Base-by-base conservation (phyloP, 2,888 invertebrate genomes). In the Myathropa florea region DNA sequence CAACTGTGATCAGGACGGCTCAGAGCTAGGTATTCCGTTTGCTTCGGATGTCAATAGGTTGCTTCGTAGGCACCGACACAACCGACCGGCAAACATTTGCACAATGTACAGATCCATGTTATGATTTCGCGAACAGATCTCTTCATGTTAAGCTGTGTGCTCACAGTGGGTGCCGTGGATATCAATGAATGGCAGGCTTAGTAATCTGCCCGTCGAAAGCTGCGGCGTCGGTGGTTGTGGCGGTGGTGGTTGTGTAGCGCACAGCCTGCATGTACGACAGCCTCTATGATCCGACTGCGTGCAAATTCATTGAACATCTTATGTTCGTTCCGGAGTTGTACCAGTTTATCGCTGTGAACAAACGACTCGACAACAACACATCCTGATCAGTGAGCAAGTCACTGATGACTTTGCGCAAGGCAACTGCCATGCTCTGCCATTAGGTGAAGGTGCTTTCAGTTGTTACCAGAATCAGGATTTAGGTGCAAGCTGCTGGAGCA, bases 41-140 rank as follows among this genome's bases (percentile, higher is more conserved):
- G 82, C 36, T 73, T 75, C 14, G 63, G 83, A 86, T 86, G 86
- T 86, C 86, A 86, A 86, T 86, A 86, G 86, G 86, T 86, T 86
- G 86, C 86, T 67, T 86, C 78, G 86, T 86, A 86, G 78, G 83
- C 83, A 83, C 78, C 79, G 78, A 83, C 82, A 75, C 57, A 82
- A 82, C 86, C 46, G 86, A 79, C 83, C 83, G 79, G 83, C 79
- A 87, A 87, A 87, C 83, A 88, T 88, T 84, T 88, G 84, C 88
- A 88, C 87, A 87, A 87, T 88, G 86, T 89, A 86, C 88, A 89
- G 89, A 89, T 89, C 82, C 89, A 89, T 89, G 89, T 89, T 89
- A 89, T 89, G 89, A 89, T 89, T 89, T 88, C 79, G 88, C 85
- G 88, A 89, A 89, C 89, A 89, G 89, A 89, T 88, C 88, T 89